A percentile compares a stretch with the other conserved stretches of the same genome.
Conservation (phyloP, 2,113 vertebrate species). For the Cyprinus carpio region DNA sequence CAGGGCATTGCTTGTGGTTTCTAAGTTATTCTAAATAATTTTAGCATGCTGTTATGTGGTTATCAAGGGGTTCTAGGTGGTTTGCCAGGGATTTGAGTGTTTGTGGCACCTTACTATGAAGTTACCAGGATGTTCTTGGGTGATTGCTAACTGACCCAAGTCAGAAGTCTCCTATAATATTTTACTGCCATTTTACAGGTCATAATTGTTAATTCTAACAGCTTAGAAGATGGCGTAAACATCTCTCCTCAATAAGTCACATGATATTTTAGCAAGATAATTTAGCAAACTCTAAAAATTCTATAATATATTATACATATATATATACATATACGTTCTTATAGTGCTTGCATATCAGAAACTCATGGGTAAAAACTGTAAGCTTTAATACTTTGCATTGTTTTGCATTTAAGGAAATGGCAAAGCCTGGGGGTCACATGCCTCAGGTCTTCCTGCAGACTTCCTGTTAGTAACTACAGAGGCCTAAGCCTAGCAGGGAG, state of each 20-base stretch:
- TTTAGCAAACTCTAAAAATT: neutral
- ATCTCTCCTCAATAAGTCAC: neutral
- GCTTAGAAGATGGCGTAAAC: neutral
- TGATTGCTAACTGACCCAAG: neutral
- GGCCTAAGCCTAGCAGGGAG: constrained; percentile 1
- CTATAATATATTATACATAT: too few relatives aligned
- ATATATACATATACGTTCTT: too few relatives aligned
- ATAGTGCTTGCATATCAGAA: neutral
- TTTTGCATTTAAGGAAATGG: constrained; percentile 47
- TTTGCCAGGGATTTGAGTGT: too few relatives aligned
- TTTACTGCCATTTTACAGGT: neutral
- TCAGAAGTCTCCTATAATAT: neutral
- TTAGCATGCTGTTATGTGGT: neutral
- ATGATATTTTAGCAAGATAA: neutral
- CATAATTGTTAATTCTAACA: neutral
- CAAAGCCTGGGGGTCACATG: constrained; percentile 22
- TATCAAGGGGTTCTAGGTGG: too few relatives aligned
- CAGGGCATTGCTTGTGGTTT: neutral
- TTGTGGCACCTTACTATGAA: too few relatives aligned
- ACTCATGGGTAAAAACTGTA: neutral
- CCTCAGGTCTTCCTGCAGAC: constrained; percentile 26
- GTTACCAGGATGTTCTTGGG: too few relatives aligned
- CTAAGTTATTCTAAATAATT: neutral
- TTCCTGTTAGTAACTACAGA: constrained; percentile 24
- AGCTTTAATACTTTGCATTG: neutral